A percentile compares a stretch with the other conserved stretches of the same genome.
phyloP scores from a whole-genome alignment of 35 echinoderm and acorn worm species.

The Antedon bifida region DNA sequence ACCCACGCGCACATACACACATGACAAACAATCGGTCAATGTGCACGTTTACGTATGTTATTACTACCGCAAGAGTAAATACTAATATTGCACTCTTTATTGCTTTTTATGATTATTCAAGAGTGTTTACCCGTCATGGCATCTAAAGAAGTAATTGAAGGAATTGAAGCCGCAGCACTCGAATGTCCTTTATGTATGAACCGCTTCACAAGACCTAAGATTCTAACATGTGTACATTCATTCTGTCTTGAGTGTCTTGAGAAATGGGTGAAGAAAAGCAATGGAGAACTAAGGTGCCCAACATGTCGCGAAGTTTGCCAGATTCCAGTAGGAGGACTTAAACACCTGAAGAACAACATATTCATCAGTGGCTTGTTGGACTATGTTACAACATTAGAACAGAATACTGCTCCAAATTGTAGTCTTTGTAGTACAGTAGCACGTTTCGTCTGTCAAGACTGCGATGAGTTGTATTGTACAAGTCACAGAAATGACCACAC shows the following conservation, averaged over 20 bases:
- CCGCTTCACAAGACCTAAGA: not conserved
- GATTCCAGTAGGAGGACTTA: too few relatives aligned
- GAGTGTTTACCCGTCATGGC: too few relatives aligned
- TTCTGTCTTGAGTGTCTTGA: not conserved
- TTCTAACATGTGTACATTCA: not conserved
- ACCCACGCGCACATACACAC: too few relatives aligned
- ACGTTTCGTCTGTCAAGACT: not conserved
- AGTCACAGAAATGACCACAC: not conserved
- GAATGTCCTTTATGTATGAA: not conserved
- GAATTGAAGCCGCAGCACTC: not conserved
- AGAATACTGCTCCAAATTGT: not conserved
- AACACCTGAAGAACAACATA: too few relatives aligned
- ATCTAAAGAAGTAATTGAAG: not conserved
- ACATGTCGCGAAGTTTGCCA: too few relatives aligned
- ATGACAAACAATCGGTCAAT: too few relatives aligned
- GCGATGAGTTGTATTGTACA: not conserved
- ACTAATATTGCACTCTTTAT: too few relatives aligned
- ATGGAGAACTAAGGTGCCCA: too few relatives aligned
- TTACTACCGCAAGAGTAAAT: too few relatives aligned
- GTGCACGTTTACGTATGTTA: too few relatives aligned
- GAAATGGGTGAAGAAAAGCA: not conserved
- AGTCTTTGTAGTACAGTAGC: not conserved
- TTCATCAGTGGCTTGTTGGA: not conserved
- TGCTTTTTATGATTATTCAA: too few relatives aligned
- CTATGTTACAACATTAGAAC: not conserved